Evolutionary conservation across 2,797 vertebrate genomes (phyloP).

Genomic region (Otus scops): DNA sequence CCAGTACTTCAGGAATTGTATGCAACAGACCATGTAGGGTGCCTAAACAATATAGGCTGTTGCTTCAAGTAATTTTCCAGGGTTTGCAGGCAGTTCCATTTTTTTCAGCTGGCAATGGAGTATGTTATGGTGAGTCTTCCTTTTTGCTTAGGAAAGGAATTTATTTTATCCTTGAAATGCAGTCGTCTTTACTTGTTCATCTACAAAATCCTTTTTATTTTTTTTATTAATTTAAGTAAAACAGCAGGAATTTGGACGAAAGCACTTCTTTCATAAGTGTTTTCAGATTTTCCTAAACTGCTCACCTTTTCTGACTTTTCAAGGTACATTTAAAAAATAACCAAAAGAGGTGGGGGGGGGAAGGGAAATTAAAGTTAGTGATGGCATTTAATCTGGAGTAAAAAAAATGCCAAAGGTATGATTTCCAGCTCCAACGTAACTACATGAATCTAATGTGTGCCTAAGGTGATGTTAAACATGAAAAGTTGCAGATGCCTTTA

Average conservation of each 20-base stretch:
- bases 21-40: neutral
- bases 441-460: neutral
- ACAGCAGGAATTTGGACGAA: neutral
- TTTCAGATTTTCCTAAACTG: neutral
- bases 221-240: neutral
- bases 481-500: neutral
- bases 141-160: neutral
- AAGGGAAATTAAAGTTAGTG: neutral
- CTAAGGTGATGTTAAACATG: neutral
- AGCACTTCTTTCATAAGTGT: neutral
- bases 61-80: neutral
- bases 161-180: neutral
- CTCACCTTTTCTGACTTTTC: neutral
- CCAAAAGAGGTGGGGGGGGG: fast-evolving
- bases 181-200: neutral
- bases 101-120: neutral
- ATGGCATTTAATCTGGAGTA: neutral
- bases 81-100: neutral
- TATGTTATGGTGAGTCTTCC: neutral
- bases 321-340: neutral
- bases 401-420: neutral
- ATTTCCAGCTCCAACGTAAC: neutral
- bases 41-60: too few relatives aligned
- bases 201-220: neutral
- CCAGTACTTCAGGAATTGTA: neutral